Base-by-base conservation (phyloP, 2,113 vertebrate species). In the Callopanchax toddi region DNA sequence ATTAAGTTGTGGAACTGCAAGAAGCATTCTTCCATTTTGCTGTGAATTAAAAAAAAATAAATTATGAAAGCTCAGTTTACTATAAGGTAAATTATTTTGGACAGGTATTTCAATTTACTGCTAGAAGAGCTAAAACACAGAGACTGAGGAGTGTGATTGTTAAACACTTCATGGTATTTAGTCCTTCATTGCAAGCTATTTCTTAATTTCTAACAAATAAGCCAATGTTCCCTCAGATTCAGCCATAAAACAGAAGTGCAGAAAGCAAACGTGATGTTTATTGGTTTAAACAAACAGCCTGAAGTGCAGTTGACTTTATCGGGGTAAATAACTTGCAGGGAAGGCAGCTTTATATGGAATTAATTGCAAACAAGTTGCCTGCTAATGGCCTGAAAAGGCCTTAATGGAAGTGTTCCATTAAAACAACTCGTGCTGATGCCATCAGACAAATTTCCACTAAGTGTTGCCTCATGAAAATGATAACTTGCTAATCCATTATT, bases 401-500 rank as follows among this genome's bases (percentile, higher is more conserved):
- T 89, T 90, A 91, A 91, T 91, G 89, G 89, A 89, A 85, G 82
- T 60, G 71, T 89, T 86, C 72, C 83, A 83, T 90, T 91, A 89
- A 89, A 91, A 85, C 82, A 80, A 82, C 67, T 82, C 55, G 71
- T 70, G 68, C 83, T 86, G 84, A 89, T 90, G 80, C 82, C 85
- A 86, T 89, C 85, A 83, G 86, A 91, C 89, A 82, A 82, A 88
- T 89, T 80, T 79, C 81, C 86, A 71, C 85, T 89, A 87, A 91
- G 90, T 81, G 86, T 86, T 82, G 86, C 67, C 70, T 78, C 84
- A 64, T 81, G 88, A 89, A 91, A 91, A 92, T 86, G 87, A 89
- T 90, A 89, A 90, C 80, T 81, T 78, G 79, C 85, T 90, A 86
- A 92, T 93, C 79, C 77, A 92, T 93, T 90, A 92, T 91, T 91